Evolutionary conservation across 2,888 invertebrate species (phyloP), one percentile per base, ranked within the genome.

Genomic region (Pardosa pseudoannulata): DNA sequence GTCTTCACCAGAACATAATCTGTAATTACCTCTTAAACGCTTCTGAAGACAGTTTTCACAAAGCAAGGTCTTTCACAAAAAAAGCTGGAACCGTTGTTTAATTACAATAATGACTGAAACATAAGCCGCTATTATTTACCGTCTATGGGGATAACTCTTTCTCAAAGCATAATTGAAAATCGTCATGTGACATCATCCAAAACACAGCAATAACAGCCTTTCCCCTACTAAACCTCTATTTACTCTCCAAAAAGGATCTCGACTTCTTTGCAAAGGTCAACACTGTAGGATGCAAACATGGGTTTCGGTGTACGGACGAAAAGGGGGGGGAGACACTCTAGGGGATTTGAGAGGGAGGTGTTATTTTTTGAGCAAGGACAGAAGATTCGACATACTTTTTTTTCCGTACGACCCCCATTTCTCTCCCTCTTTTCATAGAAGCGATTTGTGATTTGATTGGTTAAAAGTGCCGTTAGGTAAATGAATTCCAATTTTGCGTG

Each of bases 171-270:
- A 73, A 85, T 78, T 78, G 65, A 68, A 7, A 85, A 50, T 85
- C 78, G 36, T 72, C 78, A 56, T 31, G 39, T 85, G 83, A 79
- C 83, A 73, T 85, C 83, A 85, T 74, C 68, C n/a, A 50, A 78
- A 72, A 39, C 78, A 31, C 29, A 62, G 19, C 27, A 36, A 23
- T 67, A n/a, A 31, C 64, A 29, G 23, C 16, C 36, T n/a, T 9
- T 19, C 11, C n/a, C 32, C 32, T 23, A 3, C 3, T 16, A 56
- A 56, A 56, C 23, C 19, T 23, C 23, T 23, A 19, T 56, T 23
- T 56, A 23, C 23, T 19, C 56, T 23, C 19, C 23, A 23, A 23
- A 11, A 23, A 11, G 64, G 75, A 64, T 27, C 29, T 56, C 41
- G 7, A 56, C 41, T 46, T 71, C 28, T 32, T 36, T 39, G 56